Conservation (phyloP, 1,140 invertebrate species). For the Adoxophyes honmai region DNA sequence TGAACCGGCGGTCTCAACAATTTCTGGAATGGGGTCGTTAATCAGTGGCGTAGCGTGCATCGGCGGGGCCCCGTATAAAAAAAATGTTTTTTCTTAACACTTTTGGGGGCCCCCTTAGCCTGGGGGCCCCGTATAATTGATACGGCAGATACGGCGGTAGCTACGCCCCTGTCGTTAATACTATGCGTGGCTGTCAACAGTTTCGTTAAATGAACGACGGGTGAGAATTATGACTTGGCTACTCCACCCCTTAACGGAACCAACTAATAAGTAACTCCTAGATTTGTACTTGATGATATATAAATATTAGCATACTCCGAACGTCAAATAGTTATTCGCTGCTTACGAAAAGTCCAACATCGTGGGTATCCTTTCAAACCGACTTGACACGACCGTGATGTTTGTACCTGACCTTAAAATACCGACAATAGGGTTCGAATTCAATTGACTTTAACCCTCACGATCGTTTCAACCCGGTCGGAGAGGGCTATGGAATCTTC, state of each 20-base stretch:
- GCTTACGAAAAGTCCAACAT: constrained; percentile 18
- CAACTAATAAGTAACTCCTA: constrained; percentile 46
- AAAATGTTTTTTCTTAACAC: too few relatives aligned
- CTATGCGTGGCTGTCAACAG: constrained; percentile 27
- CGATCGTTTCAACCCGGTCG: too few relatives aligned
- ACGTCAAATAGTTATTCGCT: constrained; percentile 54
- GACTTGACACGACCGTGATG: not conserved
- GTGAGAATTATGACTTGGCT: constrained; percentile 36
- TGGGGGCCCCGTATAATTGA: too few relatives aligned
- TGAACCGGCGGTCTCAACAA: not conserved
- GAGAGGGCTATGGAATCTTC: constrained; percentile 38
- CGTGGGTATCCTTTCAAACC: not conserved
- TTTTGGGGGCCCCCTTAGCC: too few relatives aligned
- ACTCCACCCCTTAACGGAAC: constrained; percentile 30
- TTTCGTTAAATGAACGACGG: constrained; percentile 19
- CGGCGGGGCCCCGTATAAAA: too few relatives aligned
- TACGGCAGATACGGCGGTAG: too few relatives aligned
- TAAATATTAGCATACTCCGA: constrained; percentile 39
- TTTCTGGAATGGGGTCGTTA: constrained; percentile 51
- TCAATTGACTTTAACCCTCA: too few relatives aligned
- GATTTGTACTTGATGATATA: constrained; percentile 67
- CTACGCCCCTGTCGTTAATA: too few relatives aligned
- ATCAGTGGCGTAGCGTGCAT: too few relatives aligned
- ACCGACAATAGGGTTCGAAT: too few relatives aligned
- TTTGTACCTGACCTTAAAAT: too few relatives aligned